These are phyloP conservation scores for Dermochelys coriacea DNA, from an alignment of 2,797 vertebrate species.

Conservation along the genomic window DNA sequence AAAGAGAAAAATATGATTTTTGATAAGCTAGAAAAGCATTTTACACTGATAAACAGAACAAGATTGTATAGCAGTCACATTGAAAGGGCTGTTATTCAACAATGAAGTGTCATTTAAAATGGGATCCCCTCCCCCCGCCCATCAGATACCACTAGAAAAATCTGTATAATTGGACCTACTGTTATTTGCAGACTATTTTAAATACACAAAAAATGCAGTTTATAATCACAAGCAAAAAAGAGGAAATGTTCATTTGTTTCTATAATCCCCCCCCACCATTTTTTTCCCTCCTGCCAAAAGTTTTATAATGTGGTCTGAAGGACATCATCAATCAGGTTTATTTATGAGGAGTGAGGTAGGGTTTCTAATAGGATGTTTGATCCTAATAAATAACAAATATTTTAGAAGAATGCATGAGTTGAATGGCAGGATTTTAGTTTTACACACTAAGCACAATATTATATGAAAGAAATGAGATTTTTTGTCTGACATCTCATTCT, in stretches of 20 bases:
- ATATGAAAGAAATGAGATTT: constrained; percentile 14
- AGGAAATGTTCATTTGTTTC: neutral
- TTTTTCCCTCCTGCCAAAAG: neutral
- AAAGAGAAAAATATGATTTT: constrained; percentile 35
- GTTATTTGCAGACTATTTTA: constrained; percentile 44
- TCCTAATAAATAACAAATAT: neutral
- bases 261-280: neutral
- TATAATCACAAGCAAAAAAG: constrained; percentile 14
- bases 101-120: constrained; percentile 45
- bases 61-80: constrained; percentile 19
- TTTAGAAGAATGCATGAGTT: neutral
- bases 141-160: constrained; percentile 19
- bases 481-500: neutral
- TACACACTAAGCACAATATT: neutral
- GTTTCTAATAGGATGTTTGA: constrained; percentile 13
- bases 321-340: constrained; percentile 2
- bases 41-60: constrained; percentile 46
- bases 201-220: neutral
- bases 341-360: neutral
- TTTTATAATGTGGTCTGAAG: constrained; percentile 48
- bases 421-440: neutral
- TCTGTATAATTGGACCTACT: constrained; percentile 6
- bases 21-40: constrained; percentile 53
- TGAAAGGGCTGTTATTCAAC: constrained; percentile 42
- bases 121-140: neutral